Conservation (phyloP, 2,888 invertebrate species). For the Hyalella azteca region DNA sequence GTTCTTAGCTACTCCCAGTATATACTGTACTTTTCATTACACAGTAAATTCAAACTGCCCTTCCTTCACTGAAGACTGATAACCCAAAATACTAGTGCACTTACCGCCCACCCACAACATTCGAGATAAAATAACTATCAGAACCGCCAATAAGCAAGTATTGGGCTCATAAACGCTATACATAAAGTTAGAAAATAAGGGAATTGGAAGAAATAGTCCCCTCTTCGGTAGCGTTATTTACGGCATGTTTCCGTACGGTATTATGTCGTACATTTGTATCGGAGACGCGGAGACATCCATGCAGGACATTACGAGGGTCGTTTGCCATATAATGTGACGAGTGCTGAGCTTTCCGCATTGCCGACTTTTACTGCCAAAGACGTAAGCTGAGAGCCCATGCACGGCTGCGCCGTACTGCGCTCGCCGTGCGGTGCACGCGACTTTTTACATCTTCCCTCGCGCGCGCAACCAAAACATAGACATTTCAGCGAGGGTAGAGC, state of each 20-base stretch:
- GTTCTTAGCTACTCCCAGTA: too few species aligned
- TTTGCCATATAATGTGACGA: conserved; percentile 37
- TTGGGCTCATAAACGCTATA: background rate
- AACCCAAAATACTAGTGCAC: too few species aligned
- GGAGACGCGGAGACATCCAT: conserved; percentile 34
- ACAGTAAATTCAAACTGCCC: too few species aligned
- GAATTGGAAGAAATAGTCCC: conserved; percentile 13
- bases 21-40: too few species aligned
- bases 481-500: too few species aligned
- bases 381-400: conserved; percentile 21
- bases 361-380: conserved; percentile 25
- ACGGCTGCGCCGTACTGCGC: conserved; percentile 3
- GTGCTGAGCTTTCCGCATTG: conserved; percentile 22
- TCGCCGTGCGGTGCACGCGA: conserved; percentile 4
- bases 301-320: conserved; percentile 37
- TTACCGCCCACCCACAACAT: background rate
- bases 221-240: conserved; percentile 12
- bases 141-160: background rate
- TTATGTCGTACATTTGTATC: conserved; percentile 37
- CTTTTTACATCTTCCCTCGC: background rate
- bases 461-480: background rate
- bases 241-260: conserved; percentile 34
- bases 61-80: too few species aligned
- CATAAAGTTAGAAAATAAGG: background rate
- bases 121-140: background rate